Evolutionary conservation across 2,113 vertebrate genomes (phyloP).

Genomic region (Burhinus bistriatus): DNA sequence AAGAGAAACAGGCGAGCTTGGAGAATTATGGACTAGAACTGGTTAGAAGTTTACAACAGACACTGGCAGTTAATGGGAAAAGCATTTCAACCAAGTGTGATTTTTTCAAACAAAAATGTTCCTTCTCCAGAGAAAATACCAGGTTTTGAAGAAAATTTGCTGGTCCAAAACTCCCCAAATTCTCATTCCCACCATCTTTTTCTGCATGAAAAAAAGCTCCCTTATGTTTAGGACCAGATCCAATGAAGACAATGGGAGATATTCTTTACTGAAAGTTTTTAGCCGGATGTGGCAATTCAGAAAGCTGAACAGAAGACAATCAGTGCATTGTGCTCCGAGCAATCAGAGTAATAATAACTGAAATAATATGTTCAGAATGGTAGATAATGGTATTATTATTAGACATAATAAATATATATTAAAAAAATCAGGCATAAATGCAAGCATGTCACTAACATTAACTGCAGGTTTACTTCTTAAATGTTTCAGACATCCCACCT

Average conservation of each 20-base stretch:
- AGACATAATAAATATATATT: not conserved
- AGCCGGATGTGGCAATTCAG: not conserved
- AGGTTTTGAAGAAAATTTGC: not conserved
- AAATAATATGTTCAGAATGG: not conserved
- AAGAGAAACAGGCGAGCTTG: not conserved
- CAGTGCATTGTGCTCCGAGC: not conserved
- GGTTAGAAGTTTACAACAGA: not conserved
- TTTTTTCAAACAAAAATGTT: not conserved
- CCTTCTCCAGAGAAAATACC: not conserved
- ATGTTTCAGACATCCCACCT: conserved; percentile 70
- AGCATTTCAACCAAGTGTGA: not conserved
- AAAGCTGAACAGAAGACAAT: not conserved
- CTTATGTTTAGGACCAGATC: not conserved
- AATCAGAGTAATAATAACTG: not conserved
- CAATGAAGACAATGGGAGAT: not conserved
- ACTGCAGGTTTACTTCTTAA: not conserved
- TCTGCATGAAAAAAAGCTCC: not conserved
- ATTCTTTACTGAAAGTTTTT: not conserved
- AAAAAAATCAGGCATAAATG: not conserved
- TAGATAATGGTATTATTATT: not conserved
- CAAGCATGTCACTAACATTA: not conserved
- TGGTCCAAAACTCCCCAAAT: not conserved
- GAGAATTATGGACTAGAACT: not conserved
- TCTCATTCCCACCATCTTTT: not conserved
- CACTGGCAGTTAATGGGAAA: not conserved